Evolutionary conservation across 1,140 invertebrate genomes (phyloP), one percentile per base, ranked within the genome.

Genomic region (Musca domestica): DNA sequence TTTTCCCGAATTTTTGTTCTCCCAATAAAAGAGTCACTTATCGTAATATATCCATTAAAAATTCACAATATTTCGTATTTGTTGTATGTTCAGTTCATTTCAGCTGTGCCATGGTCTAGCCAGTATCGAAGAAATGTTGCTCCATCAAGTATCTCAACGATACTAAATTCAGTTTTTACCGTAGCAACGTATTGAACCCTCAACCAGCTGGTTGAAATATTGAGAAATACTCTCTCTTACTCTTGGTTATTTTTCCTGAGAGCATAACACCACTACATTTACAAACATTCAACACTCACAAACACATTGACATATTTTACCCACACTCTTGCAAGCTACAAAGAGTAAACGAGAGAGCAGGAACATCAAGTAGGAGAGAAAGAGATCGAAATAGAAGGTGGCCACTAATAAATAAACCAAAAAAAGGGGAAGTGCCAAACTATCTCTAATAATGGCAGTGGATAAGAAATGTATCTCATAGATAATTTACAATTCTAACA

Each of bases 41-140:
- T 30, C 9, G 27, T 9, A 30, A 4, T 30, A 30, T 30, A 4
- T 30, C 9, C 27, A 30, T 4, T 30, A 30, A 30, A 4, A 41
- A 41, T 30, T 41, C 34, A 41, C 10, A 23, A 61, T 20, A 61
- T 41, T 61, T 12, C 7, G 48, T 51, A 5, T 51, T 51, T 5
- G 10, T 46, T 2, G 15, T 12, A 12, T 46, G 10, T 46, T 46
- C 15, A 12, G 10, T 51, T 5, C 17, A 51, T 51, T 51, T 51
- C 48, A 6, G 17, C 20, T 51, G 4, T 51, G 20, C 17, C n/a
- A 51, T 51, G 48, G n/a, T n/a, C 48, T 0, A 20, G 20, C 5
- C 4, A 61, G 56, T 61, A 34, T 61, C 56, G 17, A 61, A 41
- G 56, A 61, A 61, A 61, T 61, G 56, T 61, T 61, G 56, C 56